Conservation (phyloP, 1,140 invertebrate species). For the Sarcophaga peregrina region DNA sequence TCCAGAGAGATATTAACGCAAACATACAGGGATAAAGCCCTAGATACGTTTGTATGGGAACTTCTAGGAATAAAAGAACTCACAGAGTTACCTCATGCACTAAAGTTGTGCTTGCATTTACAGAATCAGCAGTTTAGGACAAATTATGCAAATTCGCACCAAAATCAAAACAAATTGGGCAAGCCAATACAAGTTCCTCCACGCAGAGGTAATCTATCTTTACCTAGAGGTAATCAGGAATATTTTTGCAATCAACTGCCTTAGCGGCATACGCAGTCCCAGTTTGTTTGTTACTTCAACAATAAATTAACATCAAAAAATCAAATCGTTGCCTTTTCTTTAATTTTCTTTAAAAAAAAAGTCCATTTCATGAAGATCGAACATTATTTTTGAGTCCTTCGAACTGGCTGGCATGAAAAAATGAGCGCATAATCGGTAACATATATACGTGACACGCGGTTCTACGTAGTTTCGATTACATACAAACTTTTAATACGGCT, state of each 20-base stretch:
- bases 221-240: not conserved
- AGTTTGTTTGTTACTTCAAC: too few species aligned
- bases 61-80: conserved; percentile 31
- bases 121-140: conserved; percentile 19
- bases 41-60: conserved; percentile 30
- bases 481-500: too few species aligned
- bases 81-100: conserved; percentile 29
- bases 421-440: too few species aligned
- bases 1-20: too few species aligned
- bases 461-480: too few species aligned
- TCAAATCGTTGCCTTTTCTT: too few species aligned
- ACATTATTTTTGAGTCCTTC: too few species aligned
- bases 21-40: conserved; percentile 38
- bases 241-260: not conserved
- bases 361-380: too few species aligned
- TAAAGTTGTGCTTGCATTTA: conserved; percentile 17
- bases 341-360: too few species aligned
- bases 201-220: not conserved
- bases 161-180: not conserved
- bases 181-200: not conserved
- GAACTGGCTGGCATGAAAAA: too few species aligned
- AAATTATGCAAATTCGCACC: conserved; percentile 1
- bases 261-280: not conserved
- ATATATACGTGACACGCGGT: too few species aligned
- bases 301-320: too few species aligned